Evolutionary conservation across 2,888 invertebrate species (phyloP).

Genomic region (Pyrrhia umbra): DNA sequence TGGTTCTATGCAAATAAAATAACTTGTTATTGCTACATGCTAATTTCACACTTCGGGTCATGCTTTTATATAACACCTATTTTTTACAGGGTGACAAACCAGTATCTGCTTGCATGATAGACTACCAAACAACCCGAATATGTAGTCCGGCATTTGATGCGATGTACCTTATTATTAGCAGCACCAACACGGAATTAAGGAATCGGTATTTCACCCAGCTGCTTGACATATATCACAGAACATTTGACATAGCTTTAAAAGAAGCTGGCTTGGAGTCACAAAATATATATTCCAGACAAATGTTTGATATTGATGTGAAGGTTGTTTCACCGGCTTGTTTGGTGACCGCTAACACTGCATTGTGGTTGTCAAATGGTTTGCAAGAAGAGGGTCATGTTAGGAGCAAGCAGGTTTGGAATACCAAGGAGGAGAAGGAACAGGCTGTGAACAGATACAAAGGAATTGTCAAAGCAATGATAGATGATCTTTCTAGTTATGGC

Average conservation of each 20-base stretch:
- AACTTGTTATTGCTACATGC: background rate
- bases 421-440: constrained; percentile 69
- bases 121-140: constrained; percentile 81
- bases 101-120: constrained; percentile 80
- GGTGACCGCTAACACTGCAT: constrained; percentile 82
- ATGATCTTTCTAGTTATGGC: constrained; percentile 77
- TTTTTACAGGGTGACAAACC: constrained; percentile 75
- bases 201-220: constrained; percentile 68
- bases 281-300: constrained; percentile 70
- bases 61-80: background rate
- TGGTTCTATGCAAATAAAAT: too few species aligned
- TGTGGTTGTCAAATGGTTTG: constrained; percentile 82
- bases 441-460: constrained; percentile 74
- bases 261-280: constrained; percentile 64
- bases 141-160: constrained; percentile 82
- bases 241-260: constrained; percentile 68
- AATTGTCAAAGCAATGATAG: constrained; percentile 75
- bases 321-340: constrained; percentile 79
- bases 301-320: constrained; percentile 77
- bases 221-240: constrained; percentile 75
- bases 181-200: constrained; percentile 74
- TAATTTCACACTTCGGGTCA: background rate
- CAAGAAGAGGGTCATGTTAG: constrained; percentile 84
- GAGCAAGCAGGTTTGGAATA: constrained; percentile 74
- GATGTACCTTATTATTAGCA: constrained; percentile 79